Evolutionary conservation across 2,797 vertebrate genomes (phyloP).

Genomic region (Neosalanx taihuensis): DNA sequence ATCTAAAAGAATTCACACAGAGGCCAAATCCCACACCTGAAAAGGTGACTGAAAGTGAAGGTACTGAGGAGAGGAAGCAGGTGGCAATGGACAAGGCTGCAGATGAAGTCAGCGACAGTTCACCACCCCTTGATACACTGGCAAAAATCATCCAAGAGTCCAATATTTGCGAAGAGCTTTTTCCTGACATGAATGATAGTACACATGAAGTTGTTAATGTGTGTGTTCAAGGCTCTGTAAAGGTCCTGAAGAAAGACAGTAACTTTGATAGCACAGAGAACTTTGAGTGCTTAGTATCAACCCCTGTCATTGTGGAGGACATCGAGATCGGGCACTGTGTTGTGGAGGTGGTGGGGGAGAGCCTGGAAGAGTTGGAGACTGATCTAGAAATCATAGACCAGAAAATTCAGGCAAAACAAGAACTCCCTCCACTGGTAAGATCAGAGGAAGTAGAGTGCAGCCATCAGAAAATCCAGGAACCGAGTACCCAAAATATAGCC

Average conservation of each 20-base stretch:
- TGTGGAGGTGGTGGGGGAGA: slow-evolving; percentile 56
- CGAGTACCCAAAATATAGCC: slow-evolving; percentile 11
- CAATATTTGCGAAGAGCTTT: slow-evolving; percentile 37
- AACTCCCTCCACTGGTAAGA: slow-evolving; percentile 28
- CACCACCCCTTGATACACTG: slow-evolving; percentile 40
- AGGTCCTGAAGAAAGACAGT: slow-evolving; percentile 29
- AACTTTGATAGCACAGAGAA: slow-evolving; percentile 21
- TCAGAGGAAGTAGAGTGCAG: slow-evolving; percentile 24
- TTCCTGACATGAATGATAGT: slow-evolving; percentile 35
- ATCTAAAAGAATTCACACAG: slow-evolving; percentile 9
- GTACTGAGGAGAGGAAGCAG: background rate
- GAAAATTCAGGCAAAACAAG: slow-evolving; percentile 29
- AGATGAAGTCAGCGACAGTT: slow-evolving; percentile 32
- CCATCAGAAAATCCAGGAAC: slow-evolving; percentile 31
- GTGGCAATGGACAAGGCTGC: slow-evolving; percentile 6
- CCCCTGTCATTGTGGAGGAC: slow-evolving; percentile 65
- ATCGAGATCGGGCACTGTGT: slow-evolving; percentile 72
- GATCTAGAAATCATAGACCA: slow-evolving; percentile 53
- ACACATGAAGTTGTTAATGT: slow-evolving; percentile 40
- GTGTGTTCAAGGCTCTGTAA: slow-evolving; percentile 29
- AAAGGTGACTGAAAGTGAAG: slow-evolving; percentile 25
- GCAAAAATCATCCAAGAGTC: slow-evolving; percentile 49
- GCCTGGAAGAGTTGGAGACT: slow-evolving; percentile 50
- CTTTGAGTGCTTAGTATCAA: slow-evolving; percentile 46
- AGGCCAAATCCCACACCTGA: background rate